Base-by-base conservation (phyloP, 2,797 vertebrate species). In the Gymnocypris eckloni region DNA sequence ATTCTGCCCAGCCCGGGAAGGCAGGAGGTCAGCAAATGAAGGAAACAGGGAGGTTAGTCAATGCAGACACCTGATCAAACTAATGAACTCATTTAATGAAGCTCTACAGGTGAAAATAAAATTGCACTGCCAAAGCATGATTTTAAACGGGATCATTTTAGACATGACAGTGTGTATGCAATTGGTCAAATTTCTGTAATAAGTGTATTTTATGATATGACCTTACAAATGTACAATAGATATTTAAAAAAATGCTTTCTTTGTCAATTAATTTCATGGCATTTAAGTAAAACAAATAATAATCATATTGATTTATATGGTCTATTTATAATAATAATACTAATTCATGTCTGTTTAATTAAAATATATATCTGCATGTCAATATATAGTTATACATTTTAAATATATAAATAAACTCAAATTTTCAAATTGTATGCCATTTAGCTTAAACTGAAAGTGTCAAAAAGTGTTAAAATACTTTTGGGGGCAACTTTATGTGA, bases 1-100 rank as follows among this genome's bases (percentile, higher is more conserved):
- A 91, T 87, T 96, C 97, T 98, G 95, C 91, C 92, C 93, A 92
- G 90, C 45, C 43, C 20, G 45, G 64, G 79, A 1, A 79, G 9
- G 39, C 13, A 94, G 91, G 93, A 93, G 82, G 93, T 90, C 89
- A 95, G 87, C 92, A 50, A 94, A 96, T 88, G 95, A 22, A 78
- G 73, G 12, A 4, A 71, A 43, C 43, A 41, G n/a, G 2, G n/a
- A 45, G 20, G 41, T 76, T 50, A 18, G 28, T 85, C 39, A 79
- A n/a, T 33, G 52, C 25, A 56, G n/a, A 79, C 39, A 59, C 6
- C 50, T 43, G 59, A 69, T 70, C 6, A 77, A 67, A 76, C 20
- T 25, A 76, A 54, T 48, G 2, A 33, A 67, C 7, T n/a, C 2
- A 8, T 79, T 70, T 16, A 39, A 54, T 39, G 4, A 70, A 39